These are phyloP conservation scores for Stigmatopora nigra DNA, from an alignment of 2,113 vertebrate genomes.

Conservation along the genomic window DNA sequence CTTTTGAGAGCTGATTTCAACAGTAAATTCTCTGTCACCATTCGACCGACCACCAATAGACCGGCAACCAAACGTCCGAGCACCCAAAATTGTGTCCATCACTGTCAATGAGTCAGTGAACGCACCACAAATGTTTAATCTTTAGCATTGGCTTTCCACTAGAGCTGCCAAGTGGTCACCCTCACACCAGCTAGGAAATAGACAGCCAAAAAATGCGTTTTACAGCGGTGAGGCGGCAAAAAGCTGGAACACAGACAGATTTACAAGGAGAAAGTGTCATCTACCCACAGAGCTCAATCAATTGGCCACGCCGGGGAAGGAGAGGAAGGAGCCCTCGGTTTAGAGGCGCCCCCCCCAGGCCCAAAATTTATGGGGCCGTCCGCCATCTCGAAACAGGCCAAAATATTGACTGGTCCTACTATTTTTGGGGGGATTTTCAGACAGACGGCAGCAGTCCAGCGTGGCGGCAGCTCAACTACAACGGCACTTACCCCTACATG, in stretches of 20 bases:
- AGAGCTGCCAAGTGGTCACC: constrained; percentile 28
- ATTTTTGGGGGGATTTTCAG: constrained; percentile 68
- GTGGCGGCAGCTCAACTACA: constrained; percentile 80
- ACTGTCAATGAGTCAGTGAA: too few species aligned
- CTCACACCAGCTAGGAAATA: constrained; percentile 41
- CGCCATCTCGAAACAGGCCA: constrained; percentile 23
- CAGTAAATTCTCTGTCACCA: too few species aligned
- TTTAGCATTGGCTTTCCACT: neutral
- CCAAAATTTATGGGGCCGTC: constrained; percentile 53
- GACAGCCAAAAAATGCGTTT: constrained; percentile 57
- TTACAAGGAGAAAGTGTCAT: constrained; percentile 78
- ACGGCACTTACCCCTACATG: constrained; percentile 70
- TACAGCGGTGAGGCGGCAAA: constrained; percentile 60
- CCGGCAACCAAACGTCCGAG: too few species aligned
- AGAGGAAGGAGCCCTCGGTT: constrained; percentile 14
- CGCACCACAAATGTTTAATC: constrained; percentile 14
- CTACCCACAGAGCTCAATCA: constrained; percentile 76
- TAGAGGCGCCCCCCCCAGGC: neutral
- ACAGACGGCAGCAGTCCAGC: constrained; percentile 81
- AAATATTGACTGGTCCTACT: constrained; percentile 25
- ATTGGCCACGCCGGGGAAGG: constrained; percentile 73
- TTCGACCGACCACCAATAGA: too few species aligned
- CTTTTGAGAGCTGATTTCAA: too few species aligned
- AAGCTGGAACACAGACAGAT: constrained; percentile 73
- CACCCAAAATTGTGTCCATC: too few species aligned